Base-by-base conservation (phyloP, 2,888 invertebrate species). In the Pasiphila rectangulata region DNA sequence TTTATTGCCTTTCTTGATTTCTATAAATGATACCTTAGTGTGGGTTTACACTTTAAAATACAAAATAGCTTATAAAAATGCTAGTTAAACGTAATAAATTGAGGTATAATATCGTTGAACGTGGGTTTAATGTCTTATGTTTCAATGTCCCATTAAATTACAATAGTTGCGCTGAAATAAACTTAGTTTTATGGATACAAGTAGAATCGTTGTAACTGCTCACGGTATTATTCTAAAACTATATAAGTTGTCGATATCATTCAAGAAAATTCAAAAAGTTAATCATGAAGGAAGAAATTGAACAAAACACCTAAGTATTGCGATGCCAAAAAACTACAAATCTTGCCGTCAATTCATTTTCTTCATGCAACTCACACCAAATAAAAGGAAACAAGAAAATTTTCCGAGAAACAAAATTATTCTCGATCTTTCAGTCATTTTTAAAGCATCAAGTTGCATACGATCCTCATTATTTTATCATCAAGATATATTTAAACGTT, bases 401-500 rank as follows among this genome's bases (percentile, higher is more conserved):
- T 54, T 30, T 60, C 69, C 71, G 42, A 50, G 60, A 69, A 79
- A 77, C 56, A 69, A 73, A 27, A 78, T 78, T 78, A 74, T 71
- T 67, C 65, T 68, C 61, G 56, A 63, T 63, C 63, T 67, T 56
- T 58, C 48, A 56, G 51, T 54, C 56, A 50, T 49, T 55, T 62
- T 67, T 59, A 70, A 64, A 69, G 65, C 63, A 57, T 63, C 58
- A 54, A 62, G 60, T 60, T 61, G 64, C 64, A 61, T 59, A 45
- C 61, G 63, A 57, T 54, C 55, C 72, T 77, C 73, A 74, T 81
- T 82, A 80, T 76, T 69, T 71, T 65, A 69, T 75, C 77, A 66
- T 76, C 74, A 76, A 71, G 66, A 74, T 73, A 75, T 75, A 70
- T 75, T 68, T 54, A 51, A 51, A 24, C 9, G 3, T 36, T 16